These are phyloP conservation scores for Acanthosepion lycidas DNA, from an alignment of 2,888 invertebrate genomes.

Conservation along the genomic window DNA sequence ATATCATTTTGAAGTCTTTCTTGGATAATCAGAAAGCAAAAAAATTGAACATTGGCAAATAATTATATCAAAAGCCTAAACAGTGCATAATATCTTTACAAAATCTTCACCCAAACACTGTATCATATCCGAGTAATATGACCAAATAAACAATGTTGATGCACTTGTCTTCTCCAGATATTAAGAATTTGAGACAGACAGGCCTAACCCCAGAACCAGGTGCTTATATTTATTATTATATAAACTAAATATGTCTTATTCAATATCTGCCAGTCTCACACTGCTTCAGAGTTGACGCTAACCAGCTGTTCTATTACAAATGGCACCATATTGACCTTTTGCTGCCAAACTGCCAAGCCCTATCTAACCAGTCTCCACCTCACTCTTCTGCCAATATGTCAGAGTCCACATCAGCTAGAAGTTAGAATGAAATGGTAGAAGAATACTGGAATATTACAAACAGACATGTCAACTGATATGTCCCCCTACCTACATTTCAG, in stretches of 20 bases:
- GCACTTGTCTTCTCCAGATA: neutral
- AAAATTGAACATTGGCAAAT: too few species aligned
- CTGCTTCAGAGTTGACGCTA: neutral
- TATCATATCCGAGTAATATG: too few species aligned
- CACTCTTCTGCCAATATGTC: neutral
- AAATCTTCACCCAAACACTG: too few species aligned
- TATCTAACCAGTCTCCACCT: neutral
- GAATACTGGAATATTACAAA: neutral
- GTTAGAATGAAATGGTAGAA: neutral
- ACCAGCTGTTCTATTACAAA: neutral
- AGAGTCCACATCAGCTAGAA: neutral
- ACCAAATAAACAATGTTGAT: neutral
- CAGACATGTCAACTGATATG: slow-evolving; percentile 1
- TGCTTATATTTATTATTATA: neutral
- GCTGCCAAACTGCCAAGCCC: neutral
- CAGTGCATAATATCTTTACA: too few species aligned
- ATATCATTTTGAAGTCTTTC: too few species aligned
- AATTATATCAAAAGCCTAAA: too few species aligned
- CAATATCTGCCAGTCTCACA: neutral
- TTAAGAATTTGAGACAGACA: neutral
- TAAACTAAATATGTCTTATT: neutral
- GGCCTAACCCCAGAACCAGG: neutral
- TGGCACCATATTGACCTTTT: neutral
- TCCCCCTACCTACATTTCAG: neutral
- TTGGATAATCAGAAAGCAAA: too few species aligned